Base-by-base conservation (phyloP, 1,140 invertebrate species). In the Ectropis grisescens region DNA sequence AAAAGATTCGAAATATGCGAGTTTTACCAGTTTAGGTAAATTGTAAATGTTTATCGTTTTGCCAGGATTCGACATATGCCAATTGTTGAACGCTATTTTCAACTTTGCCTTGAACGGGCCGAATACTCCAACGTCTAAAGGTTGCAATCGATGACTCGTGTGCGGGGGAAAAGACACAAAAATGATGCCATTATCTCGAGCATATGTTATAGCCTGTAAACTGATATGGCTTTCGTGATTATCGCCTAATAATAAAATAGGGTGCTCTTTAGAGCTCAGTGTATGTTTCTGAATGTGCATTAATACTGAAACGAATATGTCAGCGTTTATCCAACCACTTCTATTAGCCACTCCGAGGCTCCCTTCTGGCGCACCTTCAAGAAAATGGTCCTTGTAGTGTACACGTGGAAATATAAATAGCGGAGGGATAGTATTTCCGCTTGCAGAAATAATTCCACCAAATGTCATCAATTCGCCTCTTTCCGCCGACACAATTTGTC, bases 301-400 rank as follows among this genome's bases (percentile, higher is more conserved):
- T n/a, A n/a, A n/a, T n/a, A n/a, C n/a, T n/a, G n/a, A n/a, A n/a
- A n/a, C n/a, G n/a, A 8, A 36, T 36, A 7, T 36, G 34, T 11
- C 29, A 13, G 1, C 1, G 23, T 43, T 76, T 64, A 85, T 84
- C 80, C 83, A 85, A 1, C 82, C 84, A 55, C 48, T 70, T 27
- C 22, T 47, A 47, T 70, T 61, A 2, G 76, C 68, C 15, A 47
- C 40, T 29, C 71, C 82, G 9, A 65, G 33, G 25, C 51, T 55
- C 33, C 82, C 82, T 33, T 53, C 15, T 11, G 82, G 78, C n/a
- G 61, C 69, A 51, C 66, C 66, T 33, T 53, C 49, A 11, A 80
- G 35, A 19, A 84, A 74, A 19, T 69, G 48, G 11, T 79, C 56
- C 15, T 68, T 61, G 11, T 29, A 62, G 25, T 60, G 48, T 4